These are phyloP conservation scores for Erebia aethiops DNA, from an alignment of 2,888 invertebrate species.

Conservation along the genomic window DNA sequence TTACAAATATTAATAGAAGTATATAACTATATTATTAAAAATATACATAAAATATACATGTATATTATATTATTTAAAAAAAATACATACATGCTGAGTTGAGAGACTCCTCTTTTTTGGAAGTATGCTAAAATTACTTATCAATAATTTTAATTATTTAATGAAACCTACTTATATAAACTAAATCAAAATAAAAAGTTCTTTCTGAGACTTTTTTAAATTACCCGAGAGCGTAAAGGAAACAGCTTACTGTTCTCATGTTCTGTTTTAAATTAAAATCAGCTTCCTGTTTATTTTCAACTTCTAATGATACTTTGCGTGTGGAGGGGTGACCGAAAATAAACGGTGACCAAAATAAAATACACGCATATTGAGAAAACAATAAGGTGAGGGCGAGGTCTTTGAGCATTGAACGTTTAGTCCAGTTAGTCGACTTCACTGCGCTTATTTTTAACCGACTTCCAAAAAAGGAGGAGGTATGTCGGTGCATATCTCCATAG, in stretches of 20 bases:
- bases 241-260: neutral
- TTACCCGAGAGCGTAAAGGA: neutral
- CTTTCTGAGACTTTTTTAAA: neutral
- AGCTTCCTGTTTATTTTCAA: conserved; percentile 37
- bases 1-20: too few species aligned
- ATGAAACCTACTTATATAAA: too few species aligned
- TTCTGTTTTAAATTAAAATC: conserved; percentile 11
- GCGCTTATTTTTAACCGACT: neutral
- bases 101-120: too few species aligned
- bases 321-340: conserved; percentile 36
- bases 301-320: conserved; percentile 29
- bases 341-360: conserved; percentile 24
- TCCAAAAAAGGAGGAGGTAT: too few species aligned
- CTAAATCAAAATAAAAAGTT: too few species aligned
- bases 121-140: too few species aligned
- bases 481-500: too few species aligned
- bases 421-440: neutral
- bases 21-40: too few species aligned
- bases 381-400: conserved; percentile 3
- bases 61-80: too few species aligned
- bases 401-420: neutral
- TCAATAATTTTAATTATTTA: too few species aligned
- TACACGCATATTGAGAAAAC: conserved; percentile 16
- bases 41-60: too few species aligned
- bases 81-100: too few species aligned